Evolutionary conservation across 2,113 vertebrate species (phyloP).

Genomic region (Epinephelus cyanopodus): DNA sequence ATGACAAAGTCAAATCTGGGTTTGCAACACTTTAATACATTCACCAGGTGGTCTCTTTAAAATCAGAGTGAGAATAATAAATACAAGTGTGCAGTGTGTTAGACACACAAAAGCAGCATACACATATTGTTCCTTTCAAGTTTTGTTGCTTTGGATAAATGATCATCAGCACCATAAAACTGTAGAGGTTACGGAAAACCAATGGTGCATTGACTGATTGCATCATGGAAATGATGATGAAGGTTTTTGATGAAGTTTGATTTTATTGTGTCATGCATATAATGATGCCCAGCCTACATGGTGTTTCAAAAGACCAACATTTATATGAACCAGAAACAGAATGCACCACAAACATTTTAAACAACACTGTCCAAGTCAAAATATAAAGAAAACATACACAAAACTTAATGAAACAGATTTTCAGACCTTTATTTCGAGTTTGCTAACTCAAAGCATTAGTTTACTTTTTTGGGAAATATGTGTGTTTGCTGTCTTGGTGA

Average conservation of each 20-base stretch:
- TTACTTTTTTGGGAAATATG: background rate
- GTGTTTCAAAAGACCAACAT: background rate
- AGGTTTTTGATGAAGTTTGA: background rate
- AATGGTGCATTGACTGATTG: background rate
- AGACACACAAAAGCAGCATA: background rate
- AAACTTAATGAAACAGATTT: too few relatives aligned
- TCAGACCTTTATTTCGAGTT: background rate
- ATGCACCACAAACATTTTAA: background rate
- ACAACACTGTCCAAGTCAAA: background rate
- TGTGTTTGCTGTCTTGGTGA: background rate
- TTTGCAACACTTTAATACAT: conserved; percentile 46
- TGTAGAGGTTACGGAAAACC: background rate
- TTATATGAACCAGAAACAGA: background rate
- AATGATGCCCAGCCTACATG: background rate
- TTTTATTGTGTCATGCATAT: background rate
- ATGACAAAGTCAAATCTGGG: conserved; percentile 44
- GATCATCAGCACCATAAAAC: background rate
- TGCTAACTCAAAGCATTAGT: background rate
- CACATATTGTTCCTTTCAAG: background rate
- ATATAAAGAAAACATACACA: background rate
- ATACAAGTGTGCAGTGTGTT: background rate
- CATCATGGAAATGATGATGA: background rate
- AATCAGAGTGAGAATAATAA: conserved; percentile 29
- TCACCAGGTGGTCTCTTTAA: conserved; percentile 56
- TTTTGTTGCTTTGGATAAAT: background rate